Conservation (phyloP, 2,797 vertebrate species). For the Brachymystax lenok region DNA sequence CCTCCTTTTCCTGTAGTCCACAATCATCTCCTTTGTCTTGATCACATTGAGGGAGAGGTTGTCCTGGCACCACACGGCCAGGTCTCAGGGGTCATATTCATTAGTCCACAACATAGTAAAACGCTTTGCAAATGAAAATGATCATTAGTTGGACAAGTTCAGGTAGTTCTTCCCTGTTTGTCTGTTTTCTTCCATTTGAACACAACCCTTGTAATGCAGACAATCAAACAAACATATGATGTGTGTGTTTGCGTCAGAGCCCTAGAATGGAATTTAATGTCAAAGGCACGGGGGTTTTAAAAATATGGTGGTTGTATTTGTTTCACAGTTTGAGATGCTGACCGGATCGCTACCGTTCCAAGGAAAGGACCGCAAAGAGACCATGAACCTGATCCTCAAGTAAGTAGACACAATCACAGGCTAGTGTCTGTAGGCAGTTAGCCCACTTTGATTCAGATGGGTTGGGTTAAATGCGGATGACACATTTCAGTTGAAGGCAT, state of each 20-base stretch:
- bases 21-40: too few species aligned
- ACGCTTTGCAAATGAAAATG: not conserved
- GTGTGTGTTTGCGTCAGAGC: too few species aligned
- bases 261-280: not conserved
- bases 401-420: not conserved
- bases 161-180: not conserved
- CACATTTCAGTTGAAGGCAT: too few species aligned
- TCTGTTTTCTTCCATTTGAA: not conserved
- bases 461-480: too few species aligned
- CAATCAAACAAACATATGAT: too few species aligned
- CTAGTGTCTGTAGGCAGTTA: not conserved
- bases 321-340: constrained; percentile 4
- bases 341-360: not conserved
- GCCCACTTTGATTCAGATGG: too few species aligned
- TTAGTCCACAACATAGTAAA: not conserved
- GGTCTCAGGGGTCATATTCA: too few species aligned
- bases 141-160: not conserved
- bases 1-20: too few species aligned
- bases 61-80: too few species aligned
- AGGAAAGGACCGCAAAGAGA: not conserved
- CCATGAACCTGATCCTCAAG: constrained; percentile 1
- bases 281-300: not conserved
- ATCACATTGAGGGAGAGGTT: too few species aligned
- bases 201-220: not conserved
- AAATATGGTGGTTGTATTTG: not conserved